A percentile compares a stretch with the other conserved stretches of the same genome.
phyloP scores from a whole-genome alignment of 2,113 vertebrate species.

The Phycodurus eques region DNA sequence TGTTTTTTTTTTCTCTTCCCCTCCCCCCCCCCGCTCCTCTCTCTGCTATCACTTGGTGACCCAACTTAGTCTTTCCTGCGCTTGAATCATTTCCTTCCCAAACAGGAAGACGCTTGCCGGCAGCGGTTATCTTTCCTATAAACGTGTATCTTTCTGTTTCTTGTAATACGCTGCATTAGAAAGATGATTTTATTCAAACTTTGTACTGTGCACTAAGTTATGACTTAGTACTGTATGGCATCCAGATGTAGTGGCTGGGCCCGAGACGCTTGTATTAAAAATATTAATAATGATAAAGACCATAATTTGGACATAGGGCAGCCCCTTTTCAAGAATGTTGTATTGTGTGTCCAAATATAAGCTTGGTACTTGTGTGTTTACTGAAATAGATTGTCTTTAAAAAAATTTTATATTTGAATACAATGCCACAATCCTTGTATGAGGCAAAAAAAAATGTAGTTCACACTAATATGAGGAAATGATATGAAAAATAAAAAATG shows the following conservation, averaged over 20 bases:
- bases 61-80: constrained; percentile 56
- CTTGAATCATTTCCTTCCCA: constrained; percentile 58
- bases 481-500: no score
- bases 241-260: background rate
- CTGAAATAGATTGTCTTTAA: no score
- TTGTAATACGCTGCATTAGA: background rate
- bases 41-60: background rate
- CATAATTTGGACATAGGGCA: no score
- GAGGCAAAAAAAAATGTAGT: no score
- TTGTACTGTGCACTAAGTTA: background rate
- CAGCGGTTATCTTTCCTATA: constrained; percentile 47
- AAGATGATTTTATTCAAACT: background rate
- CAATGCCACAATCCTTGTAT: no score
- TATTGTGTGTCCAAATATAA: background rate
- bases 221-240: background rate
- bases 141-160: constrained; percentile 36
- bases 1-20: background rate
- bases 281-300: no score
- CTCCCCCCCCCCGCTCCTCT: constrained; percentile 21
- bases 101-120: constrained; percentile 47
- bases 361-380: no score
- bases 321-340: background rate
- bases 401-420: no score
- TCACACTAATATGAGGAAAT: no score
- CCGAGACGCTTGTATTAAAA: background rate